Evolutionary conservation across 1,140 invertebrate genomes (phyloP).

Genomic region (Leptopilina clavipes): DNA sequence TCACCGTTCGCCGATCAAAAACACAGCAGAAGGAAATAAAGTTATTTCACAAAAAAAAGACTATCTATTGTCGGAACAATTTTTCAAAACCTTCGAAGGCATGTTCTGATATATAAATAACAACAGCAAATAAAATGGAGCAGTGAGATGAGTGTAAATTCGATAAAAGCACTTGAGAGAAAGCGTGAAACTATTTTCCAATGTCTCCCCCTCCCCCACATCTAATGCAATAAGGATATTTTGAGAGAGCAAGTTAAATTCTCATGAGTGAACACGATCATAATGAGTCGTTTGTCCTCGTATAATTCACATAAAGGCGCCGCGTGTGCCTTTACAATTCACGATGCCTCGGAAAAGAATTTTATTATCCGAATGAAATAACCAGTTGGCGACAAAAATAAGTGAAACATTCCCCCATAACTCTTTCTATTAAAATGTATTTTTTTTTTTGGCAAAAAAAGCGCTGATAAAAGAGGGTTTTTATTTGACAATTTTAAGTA

Average conservation of each 20-base stretch:
- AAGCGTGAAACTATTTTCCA: neutral
- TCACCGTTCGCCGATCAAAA: neutral
- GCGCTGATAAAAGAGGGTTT: too few species aligned
- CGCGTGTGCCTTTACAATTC: neutral
- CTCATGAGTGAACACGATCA: neutral
- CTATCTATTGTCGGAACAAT: too few species aligned
- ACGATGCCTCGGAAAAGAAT: neutral
- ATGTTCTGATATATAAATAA: neutral
- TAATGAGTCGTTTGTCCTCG: neutral
- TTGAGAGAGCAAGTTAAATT: neutral
- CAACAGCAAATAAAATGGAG: neutral
- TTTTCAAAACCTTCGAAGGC: too few species aligned
- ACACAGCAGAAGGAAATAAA: neutral
- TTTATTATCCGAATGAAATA: too few species aligned
- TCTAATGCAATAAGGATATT: neutral
- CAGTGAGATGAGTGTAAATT: neutral
- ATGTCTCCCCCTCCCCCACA: neutral
- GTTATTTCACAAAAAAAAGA: neutral
- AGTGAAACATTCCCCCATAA: too few species aligned
- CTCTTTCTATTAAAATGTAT: too few species aligned
- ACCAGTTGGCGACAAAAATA: too few species aligned
- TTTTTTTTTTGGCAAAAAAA: too few species aligned
- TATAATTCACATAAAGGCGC: constrained; percentile 9
- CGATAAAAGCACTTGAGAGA: neutral
- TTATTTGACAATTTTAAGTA: too few species aligned